These are phyloP conservation scores for Lysandra coridon DNA, from an alignment of 2,888 invertebrate species.

Conservation along the genomic window DNA sequence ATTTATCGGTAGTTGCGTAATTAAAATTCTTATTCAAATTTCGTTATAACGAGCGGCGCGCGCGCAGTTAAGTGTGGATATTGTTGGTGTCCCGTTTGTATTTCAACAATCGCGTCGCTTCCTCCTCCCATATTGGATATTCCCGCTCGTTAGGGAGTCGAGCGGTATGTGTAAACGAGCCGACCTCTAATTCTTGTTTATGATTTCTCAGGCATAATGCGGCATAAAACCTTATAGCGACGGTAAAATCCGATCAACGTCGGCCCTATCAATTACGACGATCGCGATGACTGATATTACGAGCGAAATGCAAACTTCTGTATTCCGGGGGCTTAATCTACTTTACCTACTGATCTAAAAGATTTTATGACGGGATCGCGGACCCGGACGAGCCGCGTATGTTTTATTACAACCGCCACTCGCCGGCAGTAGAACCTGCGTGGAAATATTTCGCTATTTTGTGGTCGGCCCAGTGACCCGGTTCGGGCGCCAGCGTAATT, in stretches of 20 bases:
- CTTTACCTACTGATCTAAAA: not conserved
- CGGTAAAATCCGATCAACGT: conserved; percentile 57
- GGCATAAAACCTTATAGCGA: conserved; percentile 55
- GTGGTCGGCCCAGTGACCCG: conserved; percentile 53
- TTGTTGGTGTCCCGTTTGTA: conserved; percentile 38
- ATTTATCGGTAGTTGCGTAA: not conserved
- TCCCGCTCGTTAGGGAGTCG: conserved; percentile 64
- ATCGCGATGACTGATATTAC: not conserved
- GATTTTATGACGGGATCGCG: not conserved
- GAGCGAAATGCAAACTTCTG: not conserved
- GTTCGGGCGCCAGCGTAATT: conserved; percentile 61
- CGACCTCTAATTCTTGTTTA: conserved; percentile 77
- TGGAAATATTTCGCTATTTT: conserved; percentile 37
- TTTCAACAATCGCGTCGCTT: conserved; percentile 66
- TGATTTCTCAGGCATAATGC: conserved; percentile 54
- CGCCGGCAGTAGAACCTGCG: conserved; percentile 42
- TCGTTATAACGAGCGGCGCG: conserved; percentile 35
- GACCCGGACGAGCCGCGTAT: not conserved
- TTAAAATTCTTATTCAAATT: conserved; percentile 29
- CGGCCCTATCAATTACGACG: conserved; percentile 31
- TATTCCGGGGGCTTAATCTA: not conserved
- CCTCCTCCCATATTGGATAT: conserved; percentile 68
- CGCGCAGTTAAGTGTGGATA: conserved; percentile 29
- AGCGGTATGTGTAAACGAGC: conserved; percentile 77
- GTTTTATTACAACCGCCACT: not conserved